phyloP scores from a whole-genome alignment of 2,888 invertebrate genomes.

The Athripsodes cinereus region DNA sequence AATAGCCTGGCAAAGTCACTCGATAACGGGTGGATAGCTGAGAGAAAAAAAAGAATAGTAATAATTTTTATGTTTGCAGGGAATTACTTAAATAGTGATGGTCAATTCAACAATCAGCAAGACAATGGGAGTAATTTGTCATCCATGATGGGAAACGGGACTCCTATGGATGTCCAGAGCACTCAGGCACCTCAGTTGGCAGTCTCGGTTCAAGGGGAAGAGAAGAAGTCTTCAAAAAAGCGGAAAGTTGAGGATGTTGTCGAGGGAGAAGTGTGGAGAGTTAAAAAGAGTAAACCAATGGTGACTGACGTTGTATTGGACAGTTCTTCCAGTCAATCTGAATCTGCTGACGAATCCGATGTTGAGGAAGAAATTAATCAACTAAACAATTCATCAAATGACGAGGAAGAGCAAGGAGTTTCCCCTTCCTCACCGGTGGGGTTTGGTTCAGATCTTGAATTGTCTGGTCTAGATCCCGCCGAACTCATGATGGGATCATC shows the following conservation, averaged over 20 bases:
- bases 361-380: constrained; percentile 44
- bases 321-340: constrained; percentile 56
- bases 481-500: constrained; percentile 48
- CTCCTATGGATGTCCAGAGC: constrained; percentile 17
- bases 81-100: constrained; percentile 44
- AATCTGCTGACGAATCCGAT: constrained; percentile 42
- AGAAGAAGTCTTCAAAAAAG: constrained; percentile 37
- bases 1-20: neutral
- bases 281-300: constrained; percentile 56
- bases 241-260: constrained; percentile 44
- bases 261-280: constrained; percentile 47
- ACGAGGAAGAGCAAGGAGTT: constrained; percentile 40
- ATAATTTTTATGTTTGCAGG: constrained; percentile 35
- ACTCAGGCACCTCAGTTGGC: constrained; percentile 9
- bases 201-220: constrained; percentile 32
- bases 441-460: constrained; percentile 56
- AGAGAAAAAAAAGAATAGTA: neutral
- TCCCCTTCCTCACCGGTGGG: constrained; percentile 50
- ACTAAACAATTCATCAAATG: constrained; percentile 42
- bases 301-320: constrained; percentile 54
- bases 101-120: constrained; percentile 42
- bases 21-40: too few relatives aligned
- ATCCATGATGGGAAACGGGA: constrained; percentile 23
- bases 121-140: constrained; percentile 30
- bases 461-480: constrained; percentile 56